Percentiles rank a stretch among this genome's conserved stretches.
Conservation (phyloP, 1,140 invertebrate genomes). For the Teleogryllus occipitalis region DNA sequence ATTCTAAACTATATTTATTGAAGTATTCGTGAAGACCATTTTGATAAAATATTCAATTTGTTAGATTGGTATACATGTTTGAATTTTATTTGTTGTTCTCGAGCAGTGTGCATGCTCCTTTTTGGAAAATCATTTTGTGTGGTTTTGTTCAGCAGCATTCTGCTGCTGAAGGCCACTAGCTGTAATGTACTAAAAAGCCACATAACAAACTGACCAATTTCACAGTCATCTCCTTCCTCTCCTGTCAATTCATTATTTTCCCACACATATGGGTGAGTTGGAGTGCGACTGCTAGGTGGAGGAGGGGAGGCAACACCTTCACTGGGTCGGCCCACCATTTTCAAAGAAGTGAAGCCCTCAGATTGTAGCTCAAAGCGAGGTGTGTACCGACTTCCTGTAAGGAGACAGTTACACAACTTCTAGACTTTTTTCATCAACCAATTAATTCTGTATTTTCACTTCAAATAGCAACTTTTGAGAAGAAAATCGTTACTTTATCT, state of each 20-base stretch:
- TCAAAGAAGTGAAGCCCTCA: slow-evolving; percentile 61
- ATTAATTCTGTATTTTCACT: neutral
- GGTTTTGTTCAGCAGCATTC: too few species aligned
- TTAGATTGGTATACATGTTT: too few species aligned
- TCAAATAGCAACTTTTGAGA: neutral
- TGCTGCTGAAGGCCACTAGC: too few species aligned
- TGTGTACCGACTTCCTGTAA: slow-evolving; percentile 45
- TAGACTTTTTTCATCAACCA: neutral
- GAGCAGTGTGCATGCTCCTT: too few species aligned
- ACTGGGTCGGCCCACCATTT: slow-evolving; percentile 52
- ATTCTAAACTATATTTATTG: too few species aligned
- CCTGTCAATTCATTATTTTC: slow-evolving; percentile 33
- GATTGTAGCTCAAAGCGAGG: slow-evolving; percentile 55
- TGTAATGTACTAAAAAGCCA: too few species aligned
- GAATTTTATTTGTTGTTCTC: too few species aligned
- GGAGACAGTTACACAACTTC: slow-evolving; percentile 24
- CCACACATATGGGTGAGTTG: slow-evolving; percentile 54
- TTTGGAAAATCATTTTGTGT: too few species aligned
- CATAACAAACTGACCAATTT: slow-evolving; percentile 24
- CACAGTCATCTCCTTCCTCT: slow-evolving; percentile 18
- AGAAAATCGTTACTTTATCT: neutral
- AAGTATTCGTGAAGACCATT: too few species aligned
- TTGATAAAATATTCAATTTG: too few species aligned
- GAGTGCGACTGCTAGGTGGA: slow-evolving; percentile 45
- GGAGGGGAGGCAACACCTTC: slow-evolving; percentile 34